Conservation (phyloP, 2,113 vertebrate genomes). For the Laticauda laticaudata region DNA sequence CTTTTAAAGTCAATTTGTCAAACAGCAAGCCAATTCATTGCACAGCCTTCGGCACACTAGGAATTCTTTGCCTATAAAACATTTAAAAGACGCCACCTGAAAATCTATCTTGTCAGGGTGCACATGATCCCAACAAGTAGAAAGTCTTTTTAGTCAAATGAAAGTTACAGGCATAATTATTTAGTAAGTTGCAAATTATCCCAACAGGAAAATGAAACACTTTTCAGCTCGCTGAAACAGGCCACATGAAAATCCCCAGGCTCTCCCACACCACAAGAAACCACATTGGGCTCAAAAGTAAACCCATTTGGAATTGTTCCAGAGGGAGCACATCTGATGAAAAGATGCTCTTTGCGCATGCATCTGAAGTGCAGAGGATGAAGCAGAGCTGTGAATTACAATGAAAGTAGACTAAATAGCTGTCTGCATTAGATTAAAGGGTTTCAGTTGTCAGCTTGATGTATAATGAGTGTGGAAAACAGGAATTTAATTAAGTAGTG, state of each 20-base stretch:
- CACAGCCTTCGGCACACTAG: background rate
- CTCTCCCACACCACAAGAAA: conserved; percentile 53
- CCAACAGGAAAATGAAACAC: conserved; percentile 67
- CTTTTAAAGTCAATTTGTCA: background rate
- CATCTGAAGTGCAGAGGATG: conserved; percentile 81
- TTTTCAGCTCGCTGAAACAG: conserved; percentile 51
- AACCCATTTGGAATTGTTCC: conserved; percentile 66
- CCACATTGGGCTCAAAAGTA: conserved; percentile 46
- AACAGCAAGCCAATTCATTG: background rate
- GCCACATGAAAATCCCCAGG: conserved; percentile 46
- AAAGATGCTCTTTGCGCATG: conserved; percentile 73
- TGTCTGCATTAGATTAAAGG: conserved; percentile 87
- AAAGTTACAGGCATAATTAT: conserved; percentile 27
- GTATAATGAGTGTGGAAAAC: conserved; percentile 81
- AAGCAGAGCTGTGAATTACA: conserved; percentile 87
- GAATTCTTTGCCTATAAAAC: background rate
- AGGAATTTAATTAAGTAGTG: conserved; percentile 78
- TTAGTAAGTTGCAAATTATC: conserved; percentile 11
- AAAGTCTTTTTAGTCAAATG: conserved; percentile 27
- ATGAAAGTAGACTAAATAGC: conserved; percentile 85
- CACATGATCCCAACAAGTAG: background rate
- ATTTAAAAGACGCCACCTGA: background rate
- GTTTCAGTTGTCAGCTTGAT: conserved; percentile 77
- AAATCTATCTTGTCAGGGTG: conserved; percentile 24
- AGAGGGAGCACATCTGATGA: conserved; percentile 68